A percentile compares a stretch with the other conserved stretches of the same genome.
Conservation (phyloP, 1,140 invertebrate species). For the Anastrepha obliqua region DNA sequence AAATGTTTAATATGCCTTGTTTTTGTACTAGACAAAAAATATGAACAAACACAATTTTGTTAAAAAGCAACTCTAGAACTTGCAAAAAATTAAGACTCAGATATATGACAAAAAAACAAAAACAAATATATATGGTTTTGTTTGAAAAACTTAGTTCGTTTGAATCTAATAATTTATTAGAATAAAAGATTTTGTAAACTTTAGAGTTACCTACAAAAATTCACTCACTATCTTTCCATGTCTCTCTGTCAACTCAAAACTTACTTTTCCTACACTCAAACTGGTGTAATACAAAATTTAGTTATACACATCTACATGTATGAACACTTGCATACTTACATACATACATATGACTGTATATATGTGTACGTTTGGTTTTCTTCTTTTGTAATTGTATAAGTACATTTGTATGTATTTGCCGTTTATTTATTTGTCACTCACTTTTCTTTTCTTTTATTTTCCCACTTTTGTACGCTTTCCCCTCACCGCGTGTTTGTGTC, state of each 20-base stretch:
- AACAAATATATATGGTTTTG: background rate
- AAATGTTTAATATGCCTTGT: background rate
- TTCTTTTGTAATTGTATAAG: background rate
- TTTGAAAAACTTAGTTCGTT: background rate
- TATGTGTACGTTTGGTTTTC: background rate
- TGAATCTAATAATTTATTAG: background rate
- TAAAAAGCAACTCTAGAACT: background rate
- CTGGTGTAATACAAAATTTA: too few species aligned
- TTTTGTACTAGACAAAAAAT: background rate
- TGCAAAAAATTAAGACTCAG: too few species aligned
- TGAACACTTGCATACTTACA: too few species aligned
- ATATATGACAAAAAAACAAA: background rate
- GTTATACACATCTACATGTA: too few species aligned
- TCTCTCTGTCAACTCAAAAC: too few species aligned
- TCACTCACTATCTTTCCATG: too few species aligned
- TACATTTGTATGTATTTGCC: conserved; percentile 29
- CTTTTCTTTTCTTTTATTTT: conserved; percentile 47
- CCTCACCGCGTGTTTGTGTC: conserved; percentile 24
- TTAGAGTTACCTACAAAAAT: too few species aligned
- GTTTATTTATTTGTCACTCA: conserved; percentile 44
- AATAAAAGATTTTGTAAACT: background rate
- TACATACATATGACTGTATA: background rate
- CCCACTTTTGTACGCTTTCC: conserved; percentile 35
- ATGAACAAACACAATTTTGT: conserved; percentile 49
- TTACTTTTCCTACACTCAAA: too few species aligned